These are phyloP conservation scores for Pogoniulus pusillus DNA, from an alignment of 2,797 vertebrate genomes.

Conservation along the genomic window DNA sequence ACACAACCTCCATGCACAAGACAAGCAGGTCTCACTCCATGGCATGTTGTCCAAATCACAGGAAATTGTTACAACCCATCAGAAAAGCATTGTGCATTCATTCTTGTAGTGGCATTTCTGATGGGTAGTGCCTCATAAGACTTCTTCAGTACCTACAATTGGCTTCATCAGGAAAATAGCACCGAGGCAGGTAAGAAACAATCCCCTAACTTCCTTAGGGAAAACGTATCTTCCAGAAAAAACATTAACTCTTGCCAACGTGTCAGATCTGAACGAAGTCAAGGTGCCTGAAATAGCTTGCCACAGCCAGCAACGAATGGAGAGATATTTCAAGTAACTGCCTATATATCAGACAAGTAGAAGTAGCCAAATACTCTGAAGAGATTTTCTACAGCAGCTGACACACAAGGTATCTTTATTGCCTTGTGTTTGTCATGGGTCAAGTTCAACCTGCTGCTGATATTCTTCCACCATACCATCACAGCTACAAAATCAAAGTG, in stretches of 20 bases:
- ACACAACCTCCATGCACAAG: not conserved
- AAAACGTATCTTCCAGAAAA: not conserved
- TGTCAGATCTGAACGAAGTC: not conserved
- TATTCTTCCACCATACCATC: too few relatives aligned
- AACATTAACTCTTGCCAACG: not conserved
- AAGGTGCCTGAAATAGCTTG: not conserved
- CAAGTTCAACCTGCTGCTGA: too few relatives aligned
- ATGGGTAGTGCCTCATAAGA: too few relatives aligned
- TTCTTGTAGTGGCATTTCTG: fast-evolving
- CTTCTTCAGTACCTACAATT: not conserved
- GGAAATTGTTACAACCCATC: not conserved
- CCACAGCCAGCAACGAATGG: not conserved
- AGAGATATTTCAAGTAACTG: not conserved
- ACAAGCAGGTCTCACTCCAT: not conserved
- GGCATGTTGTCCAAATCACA: not conserved
- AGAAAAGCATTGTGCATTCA: not conserved
- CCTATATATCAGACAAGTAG: not conserved
- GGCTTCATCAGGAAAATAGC: not conserved
- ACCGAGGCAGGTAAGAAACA: not conserved
- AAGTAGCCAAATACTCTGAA: not conserved
- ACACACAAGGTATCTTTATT: not conserved
- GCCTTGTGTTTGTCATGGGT: not conserved
- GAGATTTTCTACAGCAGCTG: not conserved
- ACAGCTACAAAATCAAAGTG: too few relatives aligned
- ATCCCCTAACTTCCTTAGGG: not conserved